phyloP scores from a whole-genome alignment of 2,888 invertebrate genomes.

The Sarcophaga caerulescens region DNA sequence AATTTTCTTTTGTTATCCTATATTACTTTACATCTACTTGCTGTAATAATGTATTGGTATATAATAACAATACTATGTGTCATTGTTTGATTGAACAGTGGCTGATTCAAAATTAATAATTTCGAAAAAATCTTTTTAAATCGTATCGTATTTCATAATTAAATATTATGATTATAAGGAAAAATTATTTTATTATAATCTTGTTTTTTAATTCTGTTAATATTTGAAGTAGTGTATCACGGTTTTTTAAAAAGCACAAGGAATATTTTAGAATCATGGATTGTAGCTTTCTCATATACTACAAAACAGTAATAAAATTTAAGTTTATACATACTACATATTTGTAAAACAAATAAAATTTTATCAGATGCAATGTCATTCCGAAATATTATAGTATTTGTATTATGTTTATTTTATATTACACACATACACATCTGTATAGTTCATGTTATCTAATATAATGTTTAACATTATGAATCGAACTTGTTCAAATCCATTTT shows the following conservation, averaged over 20 bases:
- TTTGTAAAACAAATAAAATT: slow-evolving; percentile 1
- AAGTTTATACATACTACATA: slow-evolving; percentile 16
- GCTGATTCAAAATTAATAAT: too few species aligned
- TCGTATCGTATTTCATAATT: too few species aligned
- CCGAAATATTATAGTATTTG: slow-evolving; percentile 73
- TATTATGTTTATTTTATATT: background rate
- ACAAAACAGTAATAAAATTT: background rate
- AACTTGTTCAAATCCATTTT: background rate
- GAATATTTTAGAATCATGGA: background rate
- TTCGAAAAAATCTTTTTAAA: too few species aligned
- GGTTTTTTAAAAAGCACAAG: background rate
- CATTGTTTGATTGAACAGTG: too few species aligned
- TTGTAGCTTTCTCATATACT: background rate
- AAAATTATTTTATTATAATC: background rate
- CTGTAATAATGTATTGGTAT: too few species aligned
- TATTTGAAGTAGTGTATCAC: background rate
- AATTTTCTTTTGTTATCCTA: too few species aligned
- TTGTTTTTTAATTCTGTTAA: background rate
- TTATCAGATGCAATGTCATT: slow-evolving; percentile 69
- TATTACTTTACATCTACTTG: too few species aligned
- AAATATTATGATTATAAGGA: too few species aligned
- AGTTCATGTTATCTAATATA: background rate
- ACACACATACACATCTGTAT: slow-evolving; percentile 65
- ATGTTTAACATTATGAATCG: background rate
- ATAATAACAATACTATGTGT: too few species aligned